Evolutionary conservation across 1,140 invertebrate species (phyloP).

Genomic region (Glossosoma conforme): DNA sequence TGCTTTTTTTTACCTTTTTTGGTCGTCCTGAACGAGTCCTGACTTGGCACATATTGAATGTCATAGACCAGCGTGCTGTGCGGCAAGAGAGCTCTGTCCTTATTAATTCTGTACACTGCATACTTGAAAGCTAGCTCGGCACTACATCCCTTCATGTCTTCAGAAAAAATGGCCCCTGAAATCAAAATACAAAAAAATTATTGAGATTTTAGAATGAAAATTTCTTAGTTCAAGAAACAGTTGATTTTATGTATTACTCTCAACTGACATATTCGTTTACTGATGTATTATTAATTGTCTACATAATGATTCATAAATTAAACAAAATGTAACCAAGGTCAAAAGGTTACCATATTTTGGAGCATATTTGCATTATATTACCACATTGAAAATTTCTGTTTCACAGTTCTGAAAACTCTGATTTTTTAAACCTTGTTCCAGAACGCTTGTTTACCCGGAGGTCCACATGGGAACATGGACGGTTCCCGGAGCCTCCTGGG

Average conservation of each 20-base stretch:
- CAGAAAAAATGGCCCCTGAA: conserved; percentile 87
- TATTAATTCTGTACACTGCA: conserved; percentile 87
- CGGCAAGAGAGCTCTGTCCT: conserved; percentile 73
- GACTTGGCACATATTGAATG: conserved; percentile 77
- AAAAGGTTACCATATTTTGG: no score
- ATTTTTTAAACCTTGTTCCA: no score
- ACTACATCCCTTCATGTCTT: conserved; percentile 79
- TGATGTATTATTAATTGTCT: background rate
- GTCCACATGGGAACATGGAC: no score
- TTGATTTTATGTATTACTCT: background rate
- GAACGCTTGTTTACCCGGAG: no score
- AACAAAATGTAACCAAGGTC: no score
- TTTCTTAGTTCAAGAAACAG: no score
- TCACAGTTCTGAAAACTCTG: no score
- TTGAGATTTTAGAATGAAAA: background rate
- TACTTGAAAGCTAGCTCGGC: conserved; percentile 89
- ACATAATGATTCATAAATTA: no score
- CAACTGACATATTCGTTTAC: background rate
- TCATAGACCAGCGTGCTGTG: conserved; percentile 86
- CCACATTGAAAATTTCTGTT: no score
- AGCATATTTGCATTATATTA: no score
- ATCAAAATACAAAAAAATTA: conserved; percentile 33
- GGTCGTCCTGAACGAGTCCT: conserved; percentile 83
- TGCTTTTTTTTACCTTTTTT: conserved; percentile 84
- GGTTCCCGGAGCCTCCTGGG: no score